A percentile compares a stretch with the other conserved stretches of the same genome.
phyloP scores from a whole-genome alignment of 2,888 invertebrate genomes.

The Drosophila histrio region DNA sequence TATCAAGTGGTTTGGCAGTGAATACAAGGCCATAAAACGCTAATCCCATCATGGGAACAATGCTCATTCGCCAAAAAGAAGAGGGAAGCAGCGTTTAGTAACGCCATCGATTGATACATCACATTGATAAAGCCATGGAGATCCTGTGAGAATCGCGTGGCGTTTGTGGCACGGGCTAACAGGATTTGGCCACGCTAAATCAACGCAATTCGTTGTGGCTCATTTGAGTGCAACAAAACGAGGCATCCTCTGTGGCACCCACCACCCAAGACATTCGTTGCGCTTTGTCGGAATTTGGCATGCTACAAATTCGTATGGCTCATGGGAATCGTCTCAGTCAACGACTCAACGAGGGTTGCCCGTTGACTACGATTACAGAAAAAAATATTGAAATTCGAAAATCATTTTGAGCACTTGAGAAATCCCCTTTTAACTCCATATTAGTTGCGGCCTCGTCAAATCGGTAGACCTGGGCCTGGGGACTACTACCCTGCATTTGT shows the following conservation, averaged over 20 bases:
- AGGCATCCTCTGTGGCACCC: slow-evolving; percentile 40
- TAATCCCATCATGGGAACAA: slow-evolving; percentile 81
- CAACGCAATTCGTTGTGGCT: slow-evolving; percentile 81
- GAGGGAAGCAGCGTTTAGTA: slow-evolving; percentile 49
- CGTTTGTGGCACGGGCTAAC: slow-evolving; percentile 71
- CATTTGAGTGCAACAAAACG: slow-evolving; percentile 76
- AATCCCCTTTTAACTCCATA: slow-evolving; percentile 19
- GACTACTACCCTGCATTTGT: slow-evolving; percentile 13
- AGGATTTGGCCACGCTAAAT: slow-evolving; percentile 82
- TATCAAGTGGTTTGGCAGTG: slow-evolving; percentile 74
- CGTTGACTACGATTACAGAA: slow-evolving; percentile 13
- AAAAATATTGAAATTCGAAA: slow-evolving; percentile 79
- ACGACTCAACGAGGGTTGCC: slow-evolving; percentile 45
- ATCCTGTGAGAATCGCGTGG: slow-evolving; percentile 63
- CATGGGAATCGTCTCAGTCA: slow-evolving; percentile 63
- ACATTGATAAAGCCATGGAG: slow-evolving; percentile 51
- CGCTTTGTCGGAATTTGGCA: slow-evolving; percentile 84
- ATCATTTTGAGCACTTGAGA: slow-evolving; percentile 73
- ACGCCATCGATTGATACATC: slow-evolving; percentile 77
- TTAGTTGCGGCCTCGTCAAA: slow-evolving; percentile 56
- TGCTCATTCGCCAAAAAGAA: slow-evolving; percentile 41
- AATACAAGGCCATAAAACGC: slow-evolving; percentile 73
- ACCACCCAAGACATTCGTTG: slow-evolving; percentile 81
- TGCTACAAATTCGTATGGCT: slow-evolving; percentile 68
- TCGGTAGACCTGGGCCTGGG: too few relatives aligned